These are phyloP conservation scores for Pachyramphus minor DNA, from an alignment of 2,113 vertebrate genomes.

Conservation along the genomic window DNA sequence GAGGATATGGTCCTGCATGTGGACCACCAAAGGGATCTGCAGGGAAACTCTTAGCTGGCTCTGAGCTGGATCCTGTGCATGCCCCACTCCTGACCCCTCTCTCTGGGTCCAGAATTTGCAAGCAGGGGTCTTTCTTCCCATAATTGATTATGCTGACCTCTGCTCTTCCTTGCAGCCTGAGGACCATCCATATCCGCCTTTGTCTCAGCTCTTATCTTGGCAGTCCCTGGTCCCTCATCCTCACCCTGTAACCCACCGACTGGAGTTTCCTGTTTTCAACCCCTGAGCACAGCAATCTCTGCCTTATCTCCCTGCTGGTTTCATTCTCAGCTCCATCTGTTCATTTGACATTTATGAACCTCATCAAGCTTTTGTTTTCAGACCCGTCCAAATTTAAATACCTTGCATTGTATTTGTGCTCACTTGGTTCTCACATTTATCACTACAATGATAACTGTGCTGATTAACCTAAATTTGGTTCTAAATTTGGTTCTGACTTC, in stretches of 20 bases:
- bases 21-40: fast-evolving
- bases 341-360: conserved; percentile 65
- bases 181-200: neutral
- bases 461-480: conserved; percentile 3
- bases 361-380: conserved; percentile 71
- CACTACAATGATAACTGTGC: neutral
- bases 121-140: neutral
- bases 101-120: neutral
- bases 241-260: neutral
- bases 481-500: conserved; percentile 22
- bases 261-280: conserved; percentile 70
- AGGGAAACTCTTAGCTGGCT: neutral
- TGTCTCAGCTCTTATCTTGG: conserved; percentile 26
- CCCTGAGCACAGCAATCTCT: conserved; percentile 59
- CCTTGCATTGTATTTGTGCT: conserved; percentile 60
- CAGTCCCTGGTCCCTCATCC: neutral
- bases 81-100: fast-evolving
- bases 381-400: conserved; percentile 63
- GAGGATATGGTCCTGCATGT: fast-evolving
- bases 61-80: neutral
- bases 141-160: neutral
- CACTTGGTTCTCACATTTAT: conserved; percentile 34
- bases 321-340: conserved; percentile 68
- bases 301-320: conserved; percentile 56
- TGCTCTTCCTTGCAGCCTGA: conserved; percentile 7